Base-by-base conservation (phyloP, 2,888 invertebrate genomes). In the Pilophorus perplexus region DNA sequence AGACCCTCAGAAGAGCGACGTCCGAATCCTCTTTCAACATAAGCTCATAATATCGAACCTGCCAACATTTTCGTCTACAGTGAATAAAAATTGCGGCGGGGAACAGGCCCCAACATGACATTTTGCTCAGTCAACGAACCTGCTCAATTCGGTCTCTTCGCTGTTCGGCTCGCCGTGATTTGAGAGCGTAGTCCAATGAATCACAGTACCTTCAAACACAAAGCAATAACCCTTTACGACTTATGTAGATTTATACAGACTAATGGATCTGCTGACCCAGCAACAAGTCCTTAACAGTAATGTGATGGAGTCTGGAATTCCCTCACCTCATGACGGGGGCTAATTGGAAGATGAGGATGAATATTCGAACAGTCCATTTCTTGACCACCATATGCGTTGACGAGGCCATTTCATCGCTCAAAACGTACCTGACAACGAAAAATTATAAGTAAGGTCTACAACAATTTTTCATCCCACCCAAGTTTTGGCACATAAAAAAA, bases 21-120 rank as follows among this genome's bases (percentile, higher is more conserved):
- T 90, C 89, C 0, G 88, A 85, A 75, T 90, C 90, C 74, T 89
- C 90, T 72, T 86, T 86, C 64, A 89, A 79, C 86, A 89, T 89
- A 69, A 87, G 79, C 37, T 83, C 80, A 74, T 87, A 89, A 77
- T 86, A 88, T 73, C 81, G 79, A 38, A 46, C 18, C 62, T 62
- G 8, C 4, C n/a, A n/a, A n/a, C n/a, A n/a, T n/a, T n/a, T n/a
- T n/a, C n/a, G n/a, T n/a, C n/a, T n/a, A n/a, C n/a, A n/a, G n/a
- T 6, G 44, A 33, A 33, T 33, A 33, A 33, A 33, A 33, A 33
- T 33, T 10, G 12, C 33, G 33, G 8, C n/a, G n/a, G n/a, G n/a
- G n/a, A n/a, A n/a, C n/a, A n/a, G n/a, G n/a, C 37, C 4, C 37
- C 12, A 12, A 37, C n/a, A 14, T 8, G 33, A 10, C 10, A 8